Percentiles rank a stretch among this genome's conserved stretches.
Evolutionary conservation across 1,140 invertebrate species (phyloP).

Genomic region (Drosophila ercepeae): DNA sequence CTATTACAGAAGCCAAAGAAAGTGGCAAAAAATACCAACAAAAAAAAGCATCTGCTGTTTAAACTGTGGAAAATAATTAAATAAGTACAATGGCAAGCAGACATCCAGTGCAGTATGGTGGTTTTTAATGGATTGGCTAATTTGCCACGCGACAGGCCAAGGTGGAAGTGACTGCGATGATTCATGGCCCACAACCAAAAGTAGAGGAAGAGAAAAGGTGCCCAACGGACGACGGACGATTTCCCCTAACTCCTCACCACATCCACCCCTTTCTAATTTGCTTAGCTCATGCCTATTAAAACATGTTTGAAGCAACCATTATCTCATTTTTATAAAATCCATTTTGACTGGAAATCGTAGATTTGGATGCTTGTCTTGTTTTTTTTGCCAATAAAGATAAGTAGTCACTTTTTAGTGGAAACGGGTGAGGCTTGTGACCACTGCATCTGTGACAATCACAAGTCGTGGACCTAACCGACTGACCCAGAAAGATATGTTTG

Average conservation of each 20-base stretch:
- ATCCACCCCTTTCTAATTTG: conserved; percentile 11
- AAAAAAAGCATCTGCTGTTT: conserved; percentile 10
- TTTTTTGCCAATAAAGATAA: conserved; percentile 9
- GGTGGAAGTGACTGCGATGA: conserved; percentile 28
- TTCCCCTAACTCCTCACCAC: conserved; percentile 3
- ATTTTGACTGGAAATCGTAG: conserved; percentile 5
- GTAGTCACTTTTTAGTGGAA: neutral
- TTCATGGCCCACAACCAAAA: conserved; percentile 29
- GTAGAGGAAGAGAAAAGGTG: conserved; percentile 11
- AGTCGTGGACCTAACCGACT: conserved; percentile 24
- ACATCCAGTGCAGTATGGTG: conserved; percentile 3
- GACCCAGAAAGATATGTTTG: conserved; percentile 35
- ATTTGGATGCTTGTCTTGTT: neutral
- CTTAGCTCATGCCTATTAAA: conserved; percentile 9
- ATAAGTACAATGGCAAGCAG: conserved; percentile 18
- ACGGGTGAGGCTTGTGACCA: neutral
- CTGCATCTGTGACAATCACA: too few species aligned
- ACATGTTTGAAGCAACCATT: conserved; percentile 42
- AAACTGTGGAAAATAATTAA: conserved; percentile 40
- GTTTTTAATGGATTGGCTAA: neutral
- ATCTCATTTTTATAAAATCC: conserved; percentile 40
- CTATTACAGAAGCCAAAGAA: conserved; percentile 31
- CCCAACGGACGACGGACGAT: conserved; percentile 4
- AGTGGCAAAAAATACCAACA: conserved; percentile 15
- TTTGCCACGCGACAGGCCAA: conserved; percentile 18